Base-by-base conservation (phyloP, 2,888 invertebrate species). In the Euspilapteryx auroguttella region DNA sequence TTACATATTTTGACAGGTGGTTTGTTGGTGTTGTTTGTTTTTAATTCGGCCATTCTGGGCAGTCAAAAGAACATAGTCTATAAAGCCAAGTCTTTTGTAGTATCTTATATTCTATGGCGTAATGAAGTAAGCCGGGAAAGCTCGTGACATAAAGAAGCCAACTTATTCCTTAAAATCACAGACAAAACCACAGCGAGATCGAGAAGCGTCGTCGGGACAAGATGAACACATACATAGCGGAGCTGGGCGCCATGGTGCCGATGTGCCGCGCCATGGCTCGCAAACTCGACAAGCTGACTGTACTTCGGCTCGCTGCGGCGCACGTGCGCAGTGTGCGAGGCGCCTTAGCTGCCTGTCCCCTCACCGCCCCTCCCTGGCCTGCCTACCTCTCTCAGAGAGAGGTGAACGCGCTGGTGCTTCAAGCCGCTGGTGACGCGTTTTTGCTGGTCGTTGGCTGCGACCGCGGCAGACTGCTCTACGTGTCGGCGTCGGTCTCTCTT, bases 111-210 rank as follows among this genome's bases (percentile, higher is more conserved):
- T n/a, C n/a, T n/a, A n/a, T n/a, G n/a, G n/a, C n/a, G n/a, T n/a
- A n/a, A n/a, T n/a, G n/a, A n/a, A n/a, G n/a, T n/a, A n/a, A n/a
- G n/a, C n/a, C n/a, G n/a, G n/a, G n/a, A n/a, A n/a, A n/a, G n/a
- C n/a, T n/a, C n/a, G n/a, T n/a, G n/a, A n/a, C n/a, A n/a, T n/a
- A n/a, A n/a, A n/a, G n/a, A n/a, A n/a, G n/a, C n/a, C n/a, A n/a
- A n/a, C n/a, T n/a, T n/a, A n/a, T n/a, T n/a, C n/a, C n/a, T n/a
- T n/a, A n/a, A n/a, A n/a, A n/a, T n/a, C n/a, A n/a, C 58, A 94
- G 94, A 47, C 94, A 94, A 64, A 95, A 94, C 64, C 96, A 96
- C 69, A 94, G 94, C 59, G 94, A 95, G 69, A 95, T 96, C 34
- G 95, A 96, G 66, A 96, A 96, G 57, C 79, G 95, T 0, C 80